Conservation (phyloP, 2,888 invertebrate species). For the Scotopteryx bipunctaria region DNA sequence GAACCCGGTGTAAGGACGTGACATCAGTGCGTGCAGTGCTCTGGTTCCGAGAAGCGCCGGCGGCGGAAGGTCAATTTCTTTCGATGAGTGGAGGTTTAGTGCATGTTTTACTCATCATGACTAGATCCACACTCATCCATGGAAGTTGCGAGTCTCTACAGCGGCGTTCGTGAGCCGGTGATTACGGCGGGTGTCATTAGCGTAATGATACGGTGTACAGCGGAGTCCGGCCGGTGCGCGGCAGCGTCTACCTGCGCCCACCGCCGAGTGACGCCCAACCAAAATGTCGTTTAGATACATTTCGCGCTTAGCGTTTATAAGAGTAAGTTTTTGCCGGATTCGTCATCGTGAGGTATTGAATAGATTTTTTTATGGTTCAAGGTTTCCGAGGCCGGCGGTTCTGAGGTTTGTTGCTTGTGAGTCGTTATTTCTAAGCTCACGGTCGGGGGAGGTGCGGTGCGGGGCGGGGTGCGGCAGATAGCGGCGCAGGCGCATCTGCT, state of each 20-base stretch:
- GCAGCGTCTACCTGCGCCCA: constrained; percentile 67
- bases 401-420: constrained; percentile 32
- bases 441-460: constrained; percentile 50
- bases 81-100: constrained; percentile 90
- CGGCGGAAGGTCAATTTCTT: constrained; percentile 80
- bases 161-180: constrained; percentile 54
- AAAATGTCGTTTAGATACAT: constrained; percentile 70
- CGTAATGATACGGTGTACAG: constrained; percentile 78
- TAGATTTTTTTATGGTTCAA: constrained; percentile 51
- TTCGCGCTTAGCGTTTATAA: constrained; percentile 63
- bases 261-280: constrained; percentile 53
- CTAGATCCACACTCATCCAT: constrained; percentile 93
- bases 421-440: constrained; percentile 48
- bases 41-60: constrained; percentile 52
- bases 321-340: constrained; percentile 68
- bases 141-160: constrained; percentile 84
- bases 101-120: constrained; percentile 87
- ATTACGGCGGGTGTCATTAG: constrained; percentile 68
- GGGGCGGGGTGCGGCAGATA: constrained; percentile 62
- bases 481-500: constrained; percentile 77
- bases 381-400: constrained; percentile 34
- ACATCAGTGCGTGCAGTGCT: constrained; percentile 78
- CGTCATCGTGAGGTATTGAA: constrained; percentile 51
- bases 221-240: constrained; percentile 54
- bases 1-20: constrained; percentile 73